phyloP scores from a whole-genome alignment of 2,797 vertebrate species.

The Forpus xanthops region DNA sequence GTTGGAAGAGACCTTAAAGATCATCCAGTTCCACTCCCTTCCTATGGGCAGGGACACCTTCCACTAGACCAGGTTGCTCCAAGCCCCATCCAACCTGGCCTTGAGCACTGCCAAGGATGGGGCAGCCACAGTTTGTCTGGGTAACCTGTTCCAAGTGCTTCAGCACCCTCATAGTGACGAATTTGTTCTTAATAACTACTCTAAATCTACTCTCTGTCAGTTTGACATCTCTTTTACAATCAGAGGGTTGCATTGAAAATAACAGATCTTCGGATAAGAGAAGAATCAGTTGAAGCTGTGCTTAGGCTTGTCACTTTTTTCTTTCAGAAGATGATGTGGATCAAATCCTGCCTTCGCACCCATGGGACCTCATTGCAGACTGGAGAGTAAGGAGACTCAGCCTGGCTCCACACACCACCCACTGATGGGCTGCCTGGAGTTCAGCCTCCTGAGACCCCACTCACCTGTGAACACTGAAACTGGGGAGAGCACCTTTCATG shows the following conservation, averaged over 20 bases:
- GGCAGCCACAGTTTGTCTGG: neutral
- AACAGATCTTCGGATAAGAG: neutral
- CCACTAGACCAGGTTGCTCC: neutral
- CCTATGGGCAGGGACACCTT: neutral
- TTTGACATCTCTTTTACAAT: neutral
- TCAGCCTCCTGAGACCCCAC: neutral
- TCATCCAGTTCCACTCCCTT: neutral
- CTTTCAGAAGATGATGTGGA: neutral
- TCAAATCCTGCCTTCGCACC: neutral
- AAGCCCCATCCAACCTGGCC: neutral
- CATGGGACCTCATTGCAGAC: neutral
- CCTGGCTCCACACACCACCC: neutral
- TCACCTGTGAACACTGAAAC: neutral
- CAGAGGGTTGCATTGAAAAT: neutral
- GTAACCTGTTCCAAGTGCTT: neutral
- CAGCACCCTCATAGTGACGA: neutral
- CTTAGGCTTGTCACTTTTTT: neutral
- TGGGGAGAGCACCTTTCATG: neutral
- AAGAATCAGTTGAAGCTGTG: neutral
- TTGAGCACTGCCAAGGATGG: neutral
- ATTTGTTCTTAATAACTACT: neutral
- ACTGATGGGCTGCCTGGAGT: neutral
- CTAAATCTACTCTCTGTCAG: neutral
- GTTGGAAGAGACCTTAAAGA: neutral
- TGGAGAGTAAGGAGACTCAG: neutral